Base-by-base conservation (phyloP, 2,797 vertebrate genomes). In the Enteromius unitaeniatus region DNA sequence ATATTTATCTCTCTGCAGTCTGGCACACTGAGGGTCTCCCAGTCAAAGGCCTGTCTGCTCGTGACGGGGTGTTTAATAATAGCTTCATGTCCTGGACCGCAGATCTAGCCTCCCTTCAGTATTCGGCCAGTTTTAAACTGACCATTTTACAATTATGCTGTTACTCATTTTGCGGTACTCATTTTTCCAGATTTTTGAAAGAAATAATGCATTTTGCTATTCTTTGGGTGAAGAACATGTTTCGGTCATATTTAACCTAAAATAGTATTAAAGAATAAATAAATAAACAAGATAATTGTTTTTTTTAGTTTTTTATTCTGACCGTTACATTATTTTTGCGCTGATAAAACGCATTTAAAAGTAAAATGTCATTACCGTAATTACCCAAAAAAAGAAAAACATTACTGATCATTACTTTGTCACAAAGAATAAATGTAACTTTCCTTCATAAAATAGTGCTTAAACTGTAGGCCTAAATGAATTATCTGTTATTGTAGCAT, bases 11-110 rank as follows among this genome's bases (percentile, higher is more conserved):
- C 11, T 34, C 37, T 62, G 6, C 72, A 74, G 49, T 86, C 81
- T 88, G 84, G 85, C 88, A 90, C 87, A 87, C 78, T 85, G 42
- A 74, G 84, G 45, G 58, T 51, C 72, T 78, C 62, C 74, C 78
- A 83, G 83, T 73, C 82, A 84, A 79, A 87, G 78, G 84, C 78
- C 84, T 72, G 68, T 67, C 70, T 88, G 79, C 67, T 84, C 87
- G 83, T 83, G 69, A 51, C 67, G 64, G 79, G 60, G 78, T 55
- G 86, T 70, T 31, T 26, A 28, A 82, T 74, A 42, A 45, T 28
- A 47, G 73, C 76, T 78, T 80, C 70, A 87, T 82, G 81, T 82
- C 87, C 84, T 51, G 80, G 58, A 87, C 84, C 0, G 7, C n/a
- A 17, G 34, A 77, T 42, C n/a, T 40, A 9, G 55, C 37, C 37